A percentile compares a stretch with the other conserved stretches of the same genome.
Evolutionary conservation across 1,140 invertebrate species (phyloP).

Genomic region (Caenorhabditis tropicalis): DNA sequence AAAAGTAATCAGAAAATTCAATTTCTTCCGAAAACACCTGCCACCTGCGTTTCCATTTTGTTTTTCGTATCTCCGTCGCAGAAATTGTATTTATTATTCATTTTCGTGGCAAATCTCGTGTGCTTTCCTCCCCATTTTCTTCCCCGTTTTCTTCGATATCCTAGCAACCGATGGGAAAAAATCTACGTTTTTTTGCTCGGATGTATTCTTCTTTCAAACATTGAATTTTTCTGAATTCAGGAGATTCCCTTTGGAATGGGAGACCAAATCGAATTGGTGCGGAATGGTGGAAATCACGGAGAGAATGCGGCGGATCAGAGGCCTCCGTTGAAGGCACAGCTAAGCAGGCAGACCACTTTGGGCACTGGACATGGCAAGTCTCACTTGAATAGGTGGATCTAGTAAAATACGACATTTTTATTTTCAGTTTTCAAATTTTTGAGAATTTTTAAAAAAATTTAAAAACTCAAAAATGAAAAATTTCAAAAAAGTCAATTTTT

Average conservation of each 20-base stretch:
- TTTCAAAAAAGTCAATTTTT: neutral
- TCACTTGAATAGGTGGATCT: neutral
- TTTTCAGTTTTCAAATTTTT: neutral
- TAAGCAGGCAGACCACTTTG: neutral
- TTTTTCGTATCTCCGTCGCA: too few species aligned
- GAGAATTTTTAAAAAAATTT: neutral
- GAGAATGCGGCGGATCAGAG: neutral
- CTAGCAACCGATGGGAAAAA: too few species aligned
- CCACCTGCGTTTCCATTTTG: too few species aligned
- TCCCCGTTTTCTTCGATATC: too few species aligned
- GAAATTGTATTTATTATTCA: too few species aligned
- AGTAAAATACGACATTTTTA: neutral
- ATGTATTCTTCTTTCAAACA: too few species aligned
- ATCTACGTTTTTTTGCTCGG: too few species aligned
- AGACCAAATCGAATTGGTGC: constrained; percentile 20
- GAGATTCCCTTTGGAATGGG: neutral
- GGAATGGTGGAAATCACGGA: neutral
- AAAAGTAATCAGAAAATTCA: too few species aligned
- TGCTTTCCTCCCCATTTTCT: too few species aligned
- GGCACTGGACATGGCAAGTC: neutral
- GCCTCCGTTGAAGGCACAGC: neutral
- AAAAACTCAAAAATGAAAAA: neutral
- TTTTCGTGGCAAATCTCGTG: too few species aligned
- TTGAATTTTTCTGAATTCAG: too few species aligned
- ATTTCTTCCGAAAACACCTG: too few species aligned